Base-by-base conservation (phyloP, 2,888 invertebrate genomes). In the Conops quadrifasciatus region DNA sequence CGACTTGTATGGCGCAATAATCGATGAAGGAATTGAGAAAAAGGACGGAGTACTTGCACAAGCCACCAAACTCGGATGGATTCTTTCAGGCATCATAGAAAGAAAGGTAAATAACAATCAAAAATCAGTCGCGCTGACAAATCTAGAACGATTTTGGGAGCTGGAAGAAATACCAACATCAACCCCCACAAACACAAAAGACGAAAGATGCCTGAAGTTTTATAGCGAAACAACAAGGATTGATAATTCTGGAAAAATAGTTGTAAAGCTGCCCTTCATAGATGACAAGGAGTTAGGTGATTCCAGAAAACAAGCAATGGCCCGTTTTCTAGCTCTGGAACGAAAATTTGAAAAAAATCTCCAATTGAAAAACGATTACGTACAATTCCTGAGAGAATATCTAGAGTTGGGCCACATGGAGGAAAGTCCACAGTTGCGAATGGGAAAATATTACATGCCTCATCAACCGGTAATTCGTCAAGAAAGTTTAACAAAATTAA, bases 361-460 rank as follows among this genome's bases (percentile, higher is more conserved):
- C 3, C 16, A 13, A 13, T 13, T 71, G n/a, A 51, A 45, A 45
- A 47, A 43, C 7, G 49, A 73, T n/a, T 63, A 70, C 26, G 58
- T 56, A 7, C 16, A 19, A 43, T 72, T 72, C 36, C 67, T 72
- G 67, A 26, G 47, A 0, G 70, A 72, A 19, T 70, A 72, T 56
- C 15, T 64, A 15, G 15, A 19, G 1, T 36, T 70, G 36, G 59
- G 60, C 19, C 72, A 72, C 24, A 75, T 73, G 73, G 30, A 51
- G 5, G 60, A 64, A 21, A 2, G 13, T 59, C 56, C 7, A n/a
- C 30, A 24, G 21, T 56, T 56, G 24, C 53, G 24, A 9, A 51
- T 7, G 36, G 71, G 63, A 59, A 65, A 72, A 71, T 71, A 60
- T 65, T 75, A 73, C 59, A 24, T 72, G 53, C 71, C 73, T 3